Percentiles rank a stretch among this genome's conserved stretches.
phyloP scores from a whole-genome alignment of 2,113 vertebrate species.

The Dicrurus megarhynchus region DNA sequence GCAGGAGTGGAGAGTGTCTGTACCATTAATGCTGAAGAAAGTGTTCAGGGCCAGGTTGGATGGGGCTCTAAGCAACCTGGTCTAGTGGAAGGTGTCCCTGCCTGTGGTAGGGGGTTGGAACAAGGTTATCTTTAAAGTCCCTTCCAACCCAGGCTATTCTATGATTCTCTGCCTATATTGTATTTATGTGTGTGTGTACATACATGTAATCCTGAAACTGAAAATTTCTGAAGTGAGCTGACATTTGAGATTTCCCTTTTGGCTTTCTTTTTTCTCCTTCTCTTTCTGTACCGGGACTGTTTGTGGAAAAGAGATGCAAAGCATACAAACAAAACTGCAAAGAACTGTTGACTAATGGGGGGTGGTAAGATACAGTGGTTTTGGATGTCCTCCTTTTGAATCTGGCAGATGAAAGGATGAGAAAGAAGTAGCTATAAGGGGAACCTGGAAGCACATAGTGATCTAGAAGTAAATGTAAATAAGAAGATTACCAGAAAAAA shows the following conservation, averaged over 20 bases:
- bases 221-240: background rate
- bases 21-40: background rate
- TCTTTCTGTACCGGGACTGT: background rate
- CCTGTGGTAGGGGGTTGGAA: background rate
- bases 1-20: background rate
- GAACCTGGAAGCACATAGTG: background rate
- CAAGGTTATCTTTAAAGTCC: background rate
- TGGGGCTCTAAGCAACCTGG: background rate
- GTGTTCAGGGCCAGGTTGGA: background rate
- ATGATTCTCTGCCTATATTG: background rate
- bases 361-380: background rate
- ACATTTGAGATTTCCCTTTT: background rate
- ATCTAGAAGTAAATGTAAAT: background rate
- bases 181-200: background rate
- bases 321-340: rapidly evolving
- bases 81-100: background rate
- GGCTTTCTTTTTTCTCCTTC: no score
- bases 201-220: background rate
- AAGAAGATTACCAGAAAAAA: background rate
- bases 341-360: background rate
- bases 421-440: background rate
- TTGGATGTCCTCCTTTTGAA: background rate
- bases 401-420: background rate
- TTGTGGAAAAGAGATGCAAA: background rate
- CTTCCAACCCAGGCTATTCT: background rate